Percentiles rank a stretch among this genome's conserved stretches.
phyloP scores from a whole-genome alignment of 2,888 invertebrate species.

The Polydrusus cervinus region DNA sequence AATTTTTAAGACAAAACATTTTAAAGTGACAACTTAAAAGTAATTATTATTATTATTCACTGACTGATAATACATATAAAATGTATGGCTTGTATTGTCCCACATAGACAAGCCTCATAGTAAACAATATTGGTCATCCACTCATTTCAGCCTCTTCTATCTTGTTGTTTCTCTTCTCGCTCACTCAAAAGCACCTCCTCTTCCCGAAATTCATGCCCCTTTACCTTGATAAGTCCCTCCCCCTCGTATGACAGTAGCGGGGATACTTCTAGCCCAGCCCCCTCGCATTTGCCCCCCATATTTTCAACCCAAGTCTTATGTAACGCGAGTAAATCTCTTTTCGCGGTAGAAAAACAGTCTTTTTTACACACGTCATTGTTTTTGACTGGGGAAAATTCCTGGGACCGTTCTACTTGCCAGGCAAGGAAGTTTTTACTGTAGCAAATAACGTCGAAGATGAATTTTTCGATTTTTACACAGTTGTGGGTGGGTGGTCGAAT shows the following conservation, averaged over 20 bases:
- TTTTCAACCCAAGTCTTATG: slow-evolving; percentile 86
- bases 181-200: slow-evolving; percentile 56
- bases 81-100: too few species aligned
- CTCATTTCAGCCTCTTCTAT: slow-evolving; percentile 10
- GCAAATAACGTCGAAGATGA: slow-evolving; percentile 98
- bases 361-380: slow-evolving; percentile 90
- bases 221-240: slow-evolving; percentile 78
- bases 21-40: too few species aligned
- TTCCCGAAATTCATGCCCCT: slow-evolving; percentile 57
- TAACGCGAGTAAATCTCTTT: slow-evolving; percentile 82
- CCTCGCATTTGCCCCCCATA: slow-evolving; percentile 86
- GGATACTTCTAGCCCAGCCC: slow-evolving; percentile 87
- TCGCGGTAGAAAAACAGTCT: slow-evolving; percentile 92
- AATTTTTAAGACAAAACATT: too few species aligned
- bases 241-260: slow-evolving; percentile 93
- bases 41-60: too few species aligned
- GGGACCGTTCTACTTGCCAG: slow-evolving; percentile 91
- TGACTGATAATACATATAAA: too few species aligned
- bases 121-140: too few species aligned
- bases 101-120: too few species aligned
- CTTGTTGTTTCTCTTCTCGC: slow-evolving; percentile 34
- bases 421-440: slow-evolving; percentile 93
- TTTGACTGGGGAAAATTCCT: slow-evolving; percentile 97
- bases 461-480: slow-evolving; percentile 99
- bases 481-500: slow-evolving; percentile 88